Evolutionary conservation across 1,140 invertebrate species (phyloP).

Genomic region (Neodiprion pinetum): DNA sequence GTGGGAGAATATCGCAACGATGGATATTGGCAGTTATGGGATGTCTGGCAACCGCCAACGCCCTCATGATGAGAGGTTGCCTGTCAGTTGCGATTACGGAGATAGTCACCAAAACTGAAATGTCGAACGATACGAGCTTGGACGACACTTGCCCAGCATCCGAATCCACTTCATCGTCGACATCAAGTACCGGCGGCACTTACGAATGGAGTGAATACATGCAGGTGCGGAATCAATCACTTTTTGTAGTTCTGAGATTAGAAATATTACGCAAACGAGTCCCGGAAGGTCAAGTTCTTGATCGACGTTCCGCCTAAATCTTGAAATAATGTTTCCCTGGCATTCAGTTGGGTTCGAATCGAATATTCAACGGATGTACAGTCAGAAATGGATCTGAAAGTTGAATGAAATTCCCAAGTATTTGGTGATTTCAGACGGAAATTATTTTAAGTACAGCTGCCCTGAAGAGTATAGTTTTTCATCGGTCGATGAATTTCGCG

Average conservation of each 20-base stretch:
- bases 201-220: conserved; percentile 53
- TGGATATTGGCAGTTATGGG: conserved; percentile 80
- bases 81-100: conserved; percentile 89
- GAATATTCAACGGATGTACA: too few species aligned
- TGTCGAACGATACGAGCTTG: conserved; percentile 34
- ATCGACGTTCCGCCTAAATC: too few species aligned
- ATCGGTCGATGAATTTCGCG: too few species aligned
- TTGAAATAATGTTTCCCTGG: too few species aligned
- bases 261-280: conserved; percentile 15
- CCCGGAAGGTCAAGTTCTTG: too few species aligned
- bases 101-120: conserved; percentile 67
- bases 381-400: conserved; percentile 14
- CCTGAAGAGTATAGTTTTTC: too few species aligned
- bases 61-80: conserved; percentile 86
- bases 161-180: conserved; percentile 51
- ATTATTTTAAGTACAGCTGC: too few species aligned
- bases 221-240: conserved; percentile 31
- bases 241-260: too few species aligned
- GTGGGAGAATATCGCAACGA: conserved; percentile 71
- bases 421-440: too few species aligned
- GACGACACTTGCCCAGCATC: conserved; percentile 38
- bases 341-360: too few species aligned
- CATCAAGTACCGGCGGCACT: conserved; percentile 64
- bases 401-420: too few species aligned
- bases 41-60: conserved; percentile 78